Evolutionary conservation across 2,113 vertebrate species (phyloP).

Genomic region (Carettochelys insculpta): DNA sequence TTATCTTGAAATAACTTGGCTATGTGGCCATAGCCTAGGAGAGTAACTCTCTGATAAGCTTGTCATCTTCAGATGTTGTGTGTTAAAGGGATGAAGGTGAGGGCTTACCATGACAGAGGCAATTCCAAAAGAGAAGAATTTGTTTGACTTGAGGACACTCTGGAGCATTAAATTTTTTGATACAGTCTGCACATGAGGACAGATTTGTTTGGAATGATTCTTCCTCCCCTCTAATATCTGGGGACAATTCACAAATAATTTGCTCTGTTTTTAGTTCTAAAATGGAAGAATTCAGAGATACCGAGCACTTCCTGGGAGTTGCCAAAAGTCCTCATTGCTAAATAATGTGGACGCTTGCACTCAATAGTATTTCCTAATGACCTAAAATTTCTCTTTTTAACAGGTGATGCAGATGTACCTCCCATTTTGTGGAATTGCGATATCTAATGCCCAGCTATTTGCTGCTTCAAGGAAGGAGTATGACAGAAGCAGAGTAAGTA

Average conservation of each 20-base stretch:
- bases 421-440: conserved; percentile 97
- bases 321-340: background rate
- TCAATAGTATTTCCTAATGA: background rate
- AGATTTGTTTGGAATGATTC: background rate
- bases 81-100: background rate
- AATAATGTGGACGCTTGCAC: background rate
- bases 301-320: background rate
- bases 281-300: background rate
- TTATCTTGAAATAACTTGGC: no score
- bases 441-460: conserved; percentile 97
- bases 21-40: no score
- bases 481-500: conserved; percentile 95
- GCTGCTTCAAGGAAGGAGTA: conserved; percentile 98
- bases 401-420: conserved; percentile 99
- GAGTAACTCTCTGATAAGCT: background rate
- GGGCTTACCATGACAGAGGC: background rate
- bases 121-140: background rate
- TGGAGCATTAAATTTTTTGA: background rate
- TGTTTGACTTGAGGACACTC: background rate
- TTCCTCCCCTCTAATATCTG: background rate
- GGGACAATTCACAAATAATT: background rate
- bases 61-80: background rate
- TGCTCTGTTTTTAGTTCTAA: background rate
- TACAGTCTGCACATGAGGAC: background rate
- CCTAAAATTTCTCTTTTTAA: conserved; percentile 42